A percentile compares a stretch with the other conserved stretches of the same genome.
These are phyloP conservation scores for Escarpia spicata DNA, from an alignment of 2,888 invertebrate species.

Conservation along the genomic window DNA sequence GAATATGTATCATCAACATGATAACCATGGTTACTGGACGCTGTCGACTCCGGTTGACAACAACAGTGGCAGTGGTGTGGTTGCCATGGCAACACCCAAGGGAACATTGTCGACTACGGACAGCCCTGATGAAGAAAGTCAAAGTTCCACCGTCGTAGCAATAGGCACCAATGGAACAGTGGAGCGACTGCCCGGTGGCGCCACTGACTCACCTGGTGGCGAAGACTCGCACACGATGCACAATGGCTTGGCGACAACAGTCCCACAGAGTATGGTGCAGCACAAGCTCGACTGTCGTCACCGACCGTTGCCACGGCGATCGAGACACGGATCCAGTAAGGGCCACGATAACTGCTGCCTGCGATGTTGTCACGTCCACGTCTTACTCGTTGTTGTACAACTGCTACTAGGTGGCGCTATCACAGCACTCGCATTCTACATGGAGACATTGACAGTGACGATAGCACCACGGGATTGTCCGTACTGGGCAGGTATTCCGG, in stretches of 20 bases:
- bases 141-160: not conserved
- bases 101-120: not conserved
- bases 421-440: slow-evolving; percentile 48
- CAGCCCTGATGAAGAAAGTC: not conserved
- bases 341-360: slow-evolving; percentile 36
- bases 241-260: slow-evolving; percentile 36
- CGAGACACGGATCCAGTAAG: slow-evolving; percentile 1
- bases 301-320: slow-evolving; percentile 24
- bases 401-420: slow-evolving; percentile 46
- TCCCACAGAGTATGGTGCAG: slow-evolving; percentile 33
- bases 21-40: not conserved
- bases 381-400: slow-evolving; percentile 50
- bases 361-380: slow-evolving; percentile 46
- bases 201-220: not conserved
- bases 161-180: not conserved
- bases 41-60: not conserved
- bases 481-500: slow-evolving; percentile 47
- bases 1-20: slow-evolving; percentile 4
- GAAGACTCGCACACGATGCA: slow-evolving; percentile 29
- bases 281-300: slow-evolving; percentile 28
- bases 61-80: not conserved
- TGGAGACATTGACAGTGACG: slow-evolving; percentile 46
- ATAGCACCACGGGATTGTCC: slow-evolving; percentile 46
- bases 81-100: not conserved
- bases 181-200: not conserved